Base-by-base conservation (phyloP, 2,113 vertebrate genomes). In the Oncorhynchus gorbuscha region DNA sequence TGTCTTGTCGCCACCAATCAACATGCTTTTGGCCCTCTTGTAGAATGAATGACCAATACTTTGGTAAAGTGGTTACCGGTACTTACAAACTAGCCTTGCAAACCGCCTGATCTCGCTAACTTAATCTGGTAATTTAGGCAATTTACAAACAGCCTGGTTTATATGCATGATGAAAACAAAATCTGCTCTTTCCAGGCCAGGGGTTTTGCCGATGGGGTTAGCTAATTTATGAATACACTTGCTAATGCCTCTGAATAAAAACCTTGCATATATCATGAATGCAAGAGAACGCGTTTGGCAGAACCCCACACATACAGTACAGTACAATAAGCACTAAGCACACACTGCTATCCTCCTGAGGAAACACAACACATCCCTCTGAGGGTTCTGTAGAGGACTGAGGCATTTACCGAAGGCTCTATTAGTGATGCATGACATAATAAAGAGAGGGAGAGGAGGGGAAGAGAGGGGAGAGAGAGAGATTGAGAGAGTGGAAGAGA, bases 381-480 rank as follows among this genome's bases (percentile, higher is more conserved):
- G 81, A 82, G 81, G 81, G 84, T 84, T 87, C 79, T 79, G 80
- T 84, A 75, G 66, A 75, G 72, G 84, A 83, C 81, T 83, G 82
- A 85, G 83, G 83, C 86, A 85, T 84, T 88, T 82, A 75, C 75
- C 85, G 89, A 84, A 81, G 73, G 86, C 89, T 90, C 85, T 87
- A 92, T 92, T 92, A 91, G 87, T 89, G 86, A 90, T 84, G 81
- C 85, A 76, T 88, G 78, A 45, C 61, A 81, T 82, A 87, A 86
- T 83, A 84, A 71, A 77, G 73, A 74, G 39, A 45, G 71, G 76
- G 67, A 71, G 75, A 72, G 71, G 64, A 79, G 73, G 81, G 18
- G 59, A 68, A 61, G 69, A 73, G 55, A 68, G 39, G 35, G 71
- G 62, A 69, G 70, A n/a, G 28, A 51, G 3, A 12, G 35, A 61